Conservation (phyloP, 2,797 vertebrate species). For the Microctenopoma lineatum region DNA sequence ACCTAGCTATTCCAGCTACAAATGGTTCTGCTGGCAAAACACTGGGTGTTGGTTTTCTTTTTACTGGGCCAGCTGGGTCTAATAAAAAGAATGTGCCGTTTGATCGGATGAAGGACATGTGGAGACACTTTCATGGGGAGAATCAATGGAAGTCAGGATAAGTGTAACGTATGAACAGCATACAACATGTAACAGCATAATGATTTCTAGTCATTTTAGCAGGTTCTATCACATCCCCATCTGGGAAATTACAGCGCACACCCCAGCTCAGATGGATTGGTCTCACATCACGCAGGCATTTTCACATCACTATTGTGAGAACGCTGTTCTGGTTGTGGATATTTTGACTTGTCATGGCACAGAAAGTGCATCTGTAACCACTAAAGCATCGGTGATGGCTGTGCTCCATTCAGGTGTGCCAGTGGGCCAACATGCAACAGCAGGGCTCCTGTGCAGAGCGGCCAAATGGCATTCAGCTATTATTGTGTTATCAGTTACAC, state of each 20-base stretch:
- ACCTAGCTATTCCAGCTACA: too few species aligned
- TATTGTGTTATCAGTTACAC: conserved; percentile 11
- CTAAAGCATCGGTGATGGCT: conserved; percentile 16
- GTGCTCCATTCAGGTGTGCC: conserved; percentile 25
- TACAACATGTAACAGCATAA: background rate
- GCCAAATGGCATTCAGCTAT: conserved; percentile 3
- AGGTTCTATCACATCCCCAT: conserved; percentile 62
- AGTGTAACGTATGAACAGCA: too few species aligned
- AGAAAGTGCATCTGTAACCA: conserved; percentile 21
- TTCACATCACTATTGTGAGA: background rate
- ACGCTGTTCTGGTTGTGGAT: conserved; percentile 17
- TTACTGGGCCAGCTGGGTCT: too few species aligned
- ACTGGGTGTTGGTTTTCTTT: too few species aligned
- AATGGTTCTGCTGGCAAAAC: too few species aligned
- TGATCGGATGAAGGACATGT: too few species aligned
- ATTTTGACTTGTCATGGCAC: conserved; percentile 30
- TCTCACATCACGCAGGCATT: conserved; percentile 47
- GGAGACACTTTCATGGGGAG: too few species aligned
- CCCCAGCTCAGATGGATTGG: conserved; percentile 59
- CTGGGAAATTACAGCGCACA: conserved; percentile 64
- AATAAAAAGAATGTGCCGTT: too few species aligned
- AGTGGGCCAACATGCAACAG: conserved; percentile 4
- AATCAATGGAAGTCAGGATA: too few species aligned
- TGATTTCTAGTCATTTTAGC: background rate
- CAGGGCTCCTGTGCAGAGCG: background rate